Conservation (phyloP, 2,888 invertebrate species). For the Oscheius sp. region DNA sequence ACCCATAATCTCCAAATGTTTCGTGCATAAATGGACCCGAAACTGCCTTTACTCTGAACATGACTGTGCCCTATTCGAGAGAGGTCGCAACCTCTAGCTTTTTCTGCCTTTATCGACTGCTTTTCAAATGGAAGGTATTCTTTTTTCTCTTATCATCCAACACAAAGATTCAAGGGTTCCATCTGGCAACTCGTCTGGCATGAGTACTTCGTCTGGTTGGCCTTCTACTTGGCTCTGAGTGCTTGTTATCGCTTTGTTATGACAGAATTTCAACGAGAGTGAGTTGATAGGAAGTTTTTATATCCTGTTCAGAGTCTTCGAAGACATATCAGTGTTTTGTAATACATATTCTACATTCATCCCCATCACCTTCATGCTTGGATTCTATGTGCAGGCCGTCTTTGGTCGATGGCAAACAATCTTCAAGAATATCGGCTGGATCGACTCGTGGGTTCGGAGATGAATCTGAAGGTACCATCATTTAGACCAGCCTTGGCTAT, state of each 20-base stretch:
- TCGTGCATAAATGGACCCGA: background rate
- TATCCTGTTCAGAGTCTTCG: slow-evolving; percentile 58
- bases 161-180: slow-evolving; percentile 44
- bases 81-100: slow-evolving; percentile 69
- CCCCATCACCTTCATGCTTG: slow-evolving; percentile 69
- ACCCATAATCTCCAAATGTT: background rate
- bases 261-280: slow-evolving; percentile 57
- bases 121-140: slow-evolving; percentile 67
- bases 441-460: slow-evolving; percentile 60
- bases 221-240: slow-evolving; percentile 53
- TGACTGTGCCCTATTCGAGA: slow-evolving; percentile 71
- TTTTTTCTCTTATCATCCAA: background rate
- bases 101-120: slow-evolving; percentile 63
- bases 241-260: slow-evolving; percentile 54
- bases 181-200: slow-evolving; percentile 62
- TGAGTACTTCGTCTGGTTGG: slow-evolving; percentile 63
- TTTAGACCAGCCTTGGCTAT: slow-evolving; percentile 16
- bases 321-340: slow-evolving; percentile 67
- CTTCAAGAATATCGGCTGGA: slow-evolving; percentile 72
- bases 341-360: slow-evolving; percentile 69
- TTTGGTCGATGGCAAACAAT: slow-evolving; percentile 64
- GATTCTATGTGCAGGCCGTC: slow-evolving; percentile 70
- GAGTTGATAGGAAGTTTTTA: slow-evolving; percentile 4
- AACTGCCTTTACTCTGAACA: slow-evolving; percentile 22
- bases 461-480: background rate